Conservation (phyloP, 2,888 invertebrate genomes). For the Drosophila flavopinicola region DNA sequence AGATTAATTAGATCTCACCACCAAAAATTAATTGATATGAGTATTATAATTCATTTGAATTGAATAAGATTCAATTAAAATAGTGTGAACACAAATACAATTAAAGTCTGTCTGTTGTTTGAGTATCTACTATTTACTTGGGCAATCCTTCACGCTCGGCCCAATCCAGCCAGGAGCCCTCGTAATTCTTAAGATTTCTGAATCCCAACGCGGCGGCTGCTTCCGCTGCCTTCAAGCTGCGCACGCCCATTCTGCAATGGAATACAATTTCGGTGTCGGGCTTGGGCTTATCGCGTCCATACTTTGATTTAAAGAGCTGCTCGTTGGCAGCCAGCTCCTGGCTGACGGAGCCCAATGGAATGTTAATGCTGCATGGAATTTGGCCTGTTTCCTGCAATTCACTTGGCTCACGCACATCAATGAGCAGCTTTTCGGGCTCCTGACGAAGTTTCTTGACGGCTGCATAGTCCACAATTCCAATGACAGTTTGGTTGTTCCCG, state of each 20-base stretch:
- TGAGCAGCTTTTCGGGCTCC: conserved; percentile 86
- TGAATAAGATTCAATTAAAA: conserved; percentile 23
- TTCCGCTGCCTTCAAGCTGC: conserved; percentile 87
- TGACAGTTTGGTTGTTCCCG: conserved; percentile 26
- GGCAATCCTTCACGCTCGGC: conserved; percentile 79
- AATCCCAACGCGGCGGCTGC: conserved; percentile 82
- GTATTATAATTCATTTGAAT: neutral
- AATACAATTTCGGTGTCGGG: conserved; percentile 87
- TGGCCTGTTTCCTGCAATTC: conserved; percentile 89
- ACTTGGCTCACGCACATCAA: conserved; percentile 91
- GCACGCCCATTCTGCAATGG: conserved; percentile 88
- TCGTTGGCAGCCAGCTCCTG: conserved; percentile 61
- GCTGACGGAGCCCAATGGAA: conserved; percentile 86
- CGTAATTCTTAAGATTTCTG: conserved; percentile 79
- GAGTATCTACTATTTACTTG: conserved; percentile 56
- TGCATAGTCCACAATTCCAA: conserved; percentile 64
- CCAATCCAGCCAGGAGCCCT: conserved; percentile 83
- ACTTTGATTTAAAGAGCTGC: conserved; percentile 86
- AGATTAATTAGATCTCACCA: conserved; percentile 21
- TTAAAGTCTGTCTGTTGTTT: neutral
- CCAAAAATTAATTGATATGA: neutral
- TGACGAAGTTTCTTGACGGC: conserved; percentile 84
- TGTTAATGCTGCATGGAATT: conserved; percentile 90
- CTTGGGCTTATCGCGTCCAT: conserved; percentile 86
- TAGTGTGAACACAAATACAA: neutral